Evolutionary conservation across 2,888 invertebrate genomes (phyloP), one percentile per base, ranked within the genome.

Genomic region (Caenorhabditis uteleia): DNA sequence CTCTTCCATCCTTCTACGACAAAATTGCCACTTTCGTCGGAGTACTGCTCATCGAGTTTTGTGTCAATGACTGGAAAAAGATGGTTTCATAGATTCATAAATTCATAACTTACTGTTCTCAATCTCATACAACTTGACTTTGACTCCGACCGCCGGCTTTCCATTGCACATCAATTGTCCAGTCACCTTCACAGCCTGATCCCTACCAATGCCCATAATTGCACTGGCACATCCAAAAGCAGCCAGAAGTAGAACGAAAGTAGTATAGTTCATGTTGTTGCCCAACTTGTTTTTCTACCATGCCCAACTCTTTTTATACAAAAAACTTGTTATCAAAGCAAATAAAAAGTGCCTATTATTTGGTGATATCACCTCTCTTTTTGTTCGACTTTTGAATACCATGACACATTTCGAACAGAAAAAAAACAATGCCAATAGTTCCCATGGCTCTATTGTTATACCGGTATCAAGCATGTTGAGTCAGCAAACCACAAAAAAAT

Each of bases 111-210:
- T 21, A 73, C 72, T 69, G 36, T 57, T 49, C 47, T 73, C 72
- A 40, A 68, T 70, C 42, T 73, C 72, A 34, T 73, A 73, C 0
- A 73, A 55, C 60, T 73, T 73, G 46, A 73, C 60, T 42, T 73
- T 73, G 43, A 70, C 61, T 42, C 55, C 56, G 14, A 46, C 43
- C 20, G 69, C 72, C 2, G 67, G 68, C 21, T 61, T 58, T 38
- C 72, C 72, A 54, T 73, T 73, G 47, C 72, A 72, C 25, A 72
- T 69, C 8, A 72, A 48, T 48, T 65, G 42, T 40, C 72, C 72
- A 40, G 65, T 64, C 18, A 72, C 72, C 5, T 68, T 69, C 23
- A 69, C 67, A 25, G 72, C 69, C 31, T 72, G 72, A 3, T 49
- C 67, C 36, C 72, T 54, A 38, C 72, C 72, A 42, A 72, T 56